phyloP scores from a whole-genome alignment of 2,797 vertebrate genomes.

The Sphaeramia orbicularis region DNA sequence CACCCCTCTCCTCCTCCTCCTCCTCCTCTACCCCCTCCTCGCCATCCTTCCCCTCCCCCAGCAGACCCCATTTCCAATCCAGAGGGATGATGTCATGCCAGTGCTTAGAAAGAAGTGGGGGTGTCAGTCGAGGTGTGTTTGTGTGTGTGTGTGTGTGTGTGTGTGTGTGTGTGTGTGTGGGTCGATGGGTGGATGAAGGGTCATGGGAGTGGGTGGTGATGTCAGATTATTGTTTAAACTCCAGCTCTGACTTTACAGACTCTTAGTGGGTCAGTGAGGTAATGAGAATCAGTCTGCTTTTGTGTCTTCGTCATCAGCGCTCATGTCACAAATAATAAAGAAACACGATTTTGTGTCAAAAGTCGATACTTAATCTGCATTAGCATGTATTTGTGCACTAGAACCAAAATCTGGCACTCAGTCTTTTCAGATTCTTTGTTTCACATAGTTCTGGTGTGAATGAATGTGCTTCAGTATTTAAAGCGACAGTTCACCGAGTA shows the following conservation, averaged over 20 bases:
- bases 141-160: constrained; percentile 30
- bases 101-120: constrained; percentile 73
- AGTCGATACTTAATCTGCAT: too few species aligned
- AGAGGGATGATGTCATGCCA: constrained; percentile 83
- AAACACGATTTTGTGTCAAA: too few species aligned
- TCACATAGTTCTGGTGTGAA: too few species aligned
- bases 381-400: too few species aligned
- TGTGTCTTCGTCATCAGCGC: constrained; percentile 12
- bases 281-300: neutral
- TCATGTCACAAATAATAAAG: neutral
- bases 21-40: constrained; percentile 33
- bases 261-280: constrained; percentile 42
- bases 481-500: too few species aligned
- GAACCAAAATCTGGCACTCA: too few species aligned
- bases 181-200: constrained; percentile 50
- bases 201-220: constrained; percentile 61
- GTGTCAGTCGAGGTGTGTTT: constrained; percentile 39
- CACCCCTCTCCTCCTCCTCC: constrained; percentile 41
- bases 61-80: constrained; percentile 79
- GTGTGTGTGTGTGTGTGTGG: constrained; percentile 43
- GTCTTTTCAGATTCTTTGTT: too few species aligned
- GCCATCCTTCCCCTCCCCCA: constrained; percentile 61
- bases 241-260: constrained; percentile 68
- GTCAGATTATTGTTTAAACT: constrained; percentile 73
- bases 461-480: too few species aligned